Evolutionary conservation across 2,113 vertebrate species (phyloP).

Genomic region (Scolopax mira): DNA sequence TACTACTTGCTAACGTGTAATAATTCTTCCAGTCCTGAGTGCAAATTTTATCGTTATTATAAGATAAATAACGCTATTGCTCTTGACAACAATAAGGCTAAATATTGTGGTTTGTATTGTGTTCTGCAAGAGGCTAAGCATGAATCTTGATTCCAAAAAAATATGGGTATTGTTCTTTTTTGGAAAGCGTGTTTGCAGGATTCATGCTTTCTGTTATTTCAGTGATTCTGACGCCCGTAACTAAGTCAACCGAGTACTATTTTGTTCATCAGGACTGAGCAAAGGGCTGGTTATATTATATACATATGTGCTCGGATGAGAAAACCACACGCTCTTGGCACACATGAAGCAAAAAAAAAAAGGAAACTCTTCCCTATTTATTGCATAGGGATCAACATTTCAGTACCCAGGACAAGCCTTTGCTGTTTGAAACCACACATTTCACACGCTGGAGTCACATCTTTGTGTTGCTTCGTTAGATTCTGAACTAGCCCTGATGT

Average conservation of each 20-base stretch:
- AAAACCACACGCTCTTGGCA: background rate
- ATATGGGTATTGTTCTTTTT: background rate
- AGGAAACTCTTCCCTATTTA: background rate
- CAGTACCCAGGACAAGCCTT: background rate
- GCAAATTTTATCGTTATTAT: background rate
- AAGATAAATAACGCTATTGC: slow-evolving; percentile 30
- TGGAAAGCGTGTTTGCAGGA: background rate
- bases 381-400: background rate
- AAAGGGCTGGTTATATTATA: background rate
- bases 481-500: slow-evolving; percentile 97
- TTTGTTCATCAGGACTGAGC: background rate
- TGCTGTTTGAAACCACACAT: background rate
- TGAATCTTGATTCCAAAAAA: background rate
- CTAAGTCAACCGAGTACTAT: background rate
- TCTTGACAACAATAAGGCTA: slow-evolving; percentile 20
- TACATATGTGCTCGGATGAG: background rate
- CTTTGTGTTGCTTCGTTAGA: slow-evolving; percentile 69
- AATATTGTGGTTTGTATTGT: background rate
- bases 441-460: background rate
- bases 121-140: background rate
- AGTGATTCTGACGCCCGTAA: background rate
- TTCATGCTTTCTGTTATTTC: background rate
- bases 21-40: background rate
- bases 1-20: background rate
- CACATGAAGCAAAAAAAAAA: background rate